These are phyloP conservation scores for Scaptomyza parva DNA, from an alignment of 2,888 invertebrate genomes.

Conservation along the genomic window DNA sequence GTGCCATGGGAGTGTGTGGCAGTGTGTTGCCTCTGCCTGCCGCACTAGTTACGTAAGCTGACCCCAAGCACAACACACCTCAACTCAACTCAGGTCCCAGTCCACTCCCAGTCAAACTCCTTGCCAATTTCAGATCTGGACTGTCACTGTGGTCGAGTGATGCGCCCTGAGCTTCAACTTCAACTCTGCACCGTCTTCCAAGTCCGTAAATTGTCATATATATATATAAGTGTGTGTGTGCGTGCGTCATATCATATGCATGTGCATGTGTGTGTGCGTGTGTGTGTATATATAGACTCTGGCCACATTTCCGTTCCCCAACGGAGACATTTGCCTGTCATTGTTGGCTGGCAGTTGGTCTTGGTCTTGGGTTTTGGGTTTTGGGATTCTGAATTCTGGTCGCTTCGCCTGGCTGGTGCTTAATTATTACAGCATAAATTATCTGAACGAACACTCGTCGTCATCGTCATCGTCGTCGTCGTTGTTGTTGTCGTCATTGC, in stretches of 20 bases:
- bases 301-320: slow-evolving; percentile 57
- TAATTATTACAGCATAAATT: slow-evolving; percentile 80
- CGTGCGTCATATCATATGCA: slow-evolving; percentile 18
- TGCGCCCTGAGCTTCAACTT: slow-evolving; percentile 16
- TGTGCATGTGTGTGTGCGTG: slow-evolving; percentile 13
- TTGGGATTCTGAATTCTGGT: no score
- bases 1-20: slow-evolving; percentile 22
- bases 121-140: slow-evolving; percentile 43
- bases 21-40: no score
- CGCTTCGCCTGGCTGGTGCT: slow-evolving; percentile 51
- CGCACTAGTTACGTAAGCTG: slow-evolving; percentile 21
- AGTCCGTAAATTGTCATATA: slow-evolving; percentile 44
- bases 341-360: slow-evolving; percentile 40
- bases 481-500: background rate
- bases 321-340: slow-evolving; percentile 60
- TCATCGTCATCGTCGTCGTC: background rate
- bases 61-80: background rate
- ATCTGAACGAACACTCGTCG: slow-evolving; percentile 48
- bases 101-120: slow-evolving; percentile 9
- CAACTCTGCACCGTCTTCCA: slow-evolving; percentile 41
- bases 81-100: background rate
- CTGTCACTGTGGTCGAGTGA: slow-evolving; percentile 56
- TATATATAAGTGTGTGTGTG: slow-evolving; percentile 9
- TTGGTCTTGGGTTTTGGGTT: slow-evolving; percentile 21
- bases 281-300: slow-evolving; percentile 15